These are phyloP conservation scores for Galeruca laticollis DNA, from an alignment of 2,888 invertebrate species.

Conservation along the genomic window DNA sequence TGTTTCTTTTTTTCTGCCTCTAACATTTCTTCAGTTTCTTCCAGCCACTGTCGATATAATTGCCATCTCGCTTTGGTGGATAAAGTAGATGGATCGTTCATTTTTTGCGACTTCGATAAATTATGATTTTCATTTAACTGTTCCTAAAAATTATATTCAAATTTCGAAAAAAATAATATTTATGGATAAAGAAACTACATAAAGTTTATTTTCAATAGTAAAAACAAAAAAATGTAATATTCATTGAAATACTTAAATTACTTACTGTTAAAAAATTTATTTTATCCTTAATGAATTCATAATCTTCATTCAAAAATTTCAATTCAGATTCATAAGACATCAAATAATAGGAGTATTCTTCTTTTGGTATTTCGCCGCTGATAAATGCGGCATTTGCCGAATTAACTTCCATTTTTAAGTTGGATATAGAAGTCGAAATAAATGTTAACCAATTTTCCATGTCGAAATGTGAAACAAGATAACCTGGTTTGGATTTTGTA, in stretches of 20 bases:
- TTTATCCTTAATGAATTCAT: neutral
- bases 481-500: neutral
- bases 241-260: neutral
- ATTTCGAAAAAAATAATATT: no score
- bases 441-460: neutral
- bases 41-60: constrained; percentile 61
- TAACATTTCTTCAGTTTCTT: constrained; percentile 45
- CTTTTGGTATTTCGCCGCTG: neutral
- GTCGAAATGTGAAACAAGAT: neutral
- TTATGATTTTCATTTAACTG: neutral
- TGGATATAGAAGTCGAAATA: neutral
- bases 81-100: constrained; percentile 52
- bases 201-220: no score
- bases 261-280: neutral
- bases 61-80: constrained; percentile 57
- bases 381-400: neutral
- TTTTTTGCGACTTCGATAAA: constrained; percentile 37
- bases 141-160: neutral
- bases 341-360: neutral
- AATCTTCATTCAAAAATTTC: neutral
- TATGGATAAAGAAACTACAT: no score
- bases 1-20: constrained; percentile 46
- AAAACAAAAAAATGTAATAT: no score
- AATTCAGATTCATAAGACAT: neutral
- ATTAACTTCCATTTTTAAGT: neutral